Conservation (phyloP, 2,888 invertebrate genomes). For the Carterocephalus palaemon region DNA sequence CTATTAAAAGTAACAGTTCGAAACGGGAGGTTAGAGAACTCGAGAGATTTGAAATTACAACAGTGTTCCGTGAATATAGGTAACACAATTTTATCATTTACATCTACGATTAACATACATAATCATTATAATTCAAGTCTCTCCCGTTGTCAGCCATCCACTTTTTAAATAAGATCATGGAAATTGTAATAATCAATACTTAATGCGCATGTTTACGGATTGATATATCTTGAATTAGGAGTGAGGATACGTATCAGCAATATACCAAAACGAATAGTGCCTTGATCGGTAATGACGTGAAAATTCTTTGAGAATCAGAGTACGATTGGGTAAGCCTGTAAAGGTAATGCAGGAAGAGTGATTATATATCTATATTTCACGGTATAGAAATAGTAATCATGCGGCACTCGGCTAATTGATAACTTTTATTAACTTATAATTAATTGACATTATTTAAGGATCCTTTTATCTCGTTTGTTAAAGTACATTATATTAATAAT, state of each 20-base stretch:
- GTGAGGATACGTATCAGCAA: constrained; percentile 77
- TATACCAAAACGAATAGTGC: constrained; percentile 78
- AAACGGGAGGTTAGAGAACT: constrained; percentile 43
- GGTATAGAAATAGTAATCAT: constrained; percentile 79
- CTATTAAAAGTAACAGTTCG: constrained; percentile 51
- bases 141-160: constrained; percentile 39
- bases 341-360: constrained; percentile 47
- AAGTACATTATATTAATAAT: constrained; percentile 67
- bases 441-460: constrained; percentile 55
- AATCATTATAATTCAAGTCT: constrained; percentile 11
- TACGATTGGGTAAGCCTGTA: constrained; percentile 51
- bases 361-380: constrained; percentile 78
- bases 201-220: constrained; percentile 58
- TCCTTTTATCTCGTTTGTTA: constrained; percentile 66
- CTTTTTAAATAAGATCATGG: constrained; percentile 49
- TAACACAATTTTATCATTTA: too few species aligned
- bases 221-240: constrained; percentile 73
- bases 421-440: constrained; percentile 55
- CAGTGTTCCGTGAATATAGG: constrained; percentile 18
- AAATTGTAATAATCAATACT: constrained; percentile 64
- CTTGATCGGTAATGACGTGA: constrained; percentile 64
- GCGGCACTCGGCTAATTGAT: constrained; percentile 69
- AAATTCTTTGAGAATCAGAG: constrained; percentile 60
- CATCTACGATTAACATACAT: too few species aligned
- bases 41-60: constrained; percentile 29